These are phyloP conservation scores for Macquaria australasica DNA, from an alignment of 2,113 vertebrate species.

Conservation along the genomic window DNA sequence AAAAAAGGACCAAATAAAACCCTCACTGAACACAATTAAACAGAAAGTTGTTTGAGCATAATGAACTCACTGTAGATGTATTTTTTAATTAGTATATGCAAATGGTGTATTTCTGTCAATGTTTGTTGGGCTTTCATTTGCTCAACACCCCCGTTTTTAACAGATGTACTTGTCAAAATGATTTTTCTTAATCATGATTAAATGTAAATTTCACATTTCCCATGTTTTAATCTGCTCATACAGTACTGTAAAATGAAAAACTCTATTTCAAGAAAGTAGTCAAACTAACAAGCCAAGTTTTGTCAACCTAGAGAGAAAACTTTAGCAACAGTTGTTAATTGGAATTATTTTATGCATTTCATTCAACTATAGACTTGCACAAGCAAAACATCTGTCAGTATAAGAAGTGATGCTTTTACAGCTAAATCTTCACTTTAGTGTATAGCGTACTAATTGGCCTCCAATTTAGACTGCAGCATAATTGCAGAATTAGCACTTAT, in stretches of 20 bases:
- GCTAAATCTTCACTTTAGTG: slow-evolving; percentile 4
- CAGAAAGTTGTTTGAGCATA: slow-evolving; percentile 21
- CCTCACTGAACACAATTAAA: neutral
- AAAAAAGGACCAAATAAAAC: neutral
- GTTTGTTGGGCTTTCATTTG: slow-evolving; percentile 17
- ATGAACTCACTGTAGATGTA: slow-evolving; percentile 18
- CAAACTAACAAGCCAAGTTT: neutral
- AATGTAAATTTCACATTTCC: slow-evolving; percentile 2
- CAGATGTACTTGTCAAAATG: slow-evolving; percentile 35
- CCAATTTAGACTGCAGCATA: slow-evolving; percentile 16
- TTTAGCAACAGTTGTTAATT: neutral
- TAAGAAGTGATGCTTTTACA: slow-evolving; percentile 3
- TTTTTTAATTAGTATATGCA: slow-evolving; percentile 62
- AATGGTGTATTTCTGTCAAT: slow-evolving; percentile 22
- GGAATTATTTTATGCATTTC: slow-evolving; percentile 20
- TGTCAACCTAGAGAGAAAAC: neutral
- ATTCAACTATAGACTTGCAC: neutral
- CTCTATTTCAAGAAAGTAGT: neutral
- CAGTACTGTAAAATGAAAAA: slow-evolving; percentile 22
- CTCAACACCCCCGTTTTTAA: slow-evolving; percentile 22
- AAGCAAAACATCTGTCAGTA: slow-evolving; percentile 37
- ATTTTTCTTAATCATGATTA: neutral
- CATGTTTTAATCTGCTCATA: neutral
- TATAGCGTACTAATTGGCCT: slow-evolving; percentile 40
- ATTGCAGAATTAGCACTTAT: slow-evolving; percentile 34